Evolutionary conservation across 2,797 vertebrate genomes (phyloP), one percentile per base, ranked within the genome.

Genomic region (Harpagifer antarcticus): DNA sequence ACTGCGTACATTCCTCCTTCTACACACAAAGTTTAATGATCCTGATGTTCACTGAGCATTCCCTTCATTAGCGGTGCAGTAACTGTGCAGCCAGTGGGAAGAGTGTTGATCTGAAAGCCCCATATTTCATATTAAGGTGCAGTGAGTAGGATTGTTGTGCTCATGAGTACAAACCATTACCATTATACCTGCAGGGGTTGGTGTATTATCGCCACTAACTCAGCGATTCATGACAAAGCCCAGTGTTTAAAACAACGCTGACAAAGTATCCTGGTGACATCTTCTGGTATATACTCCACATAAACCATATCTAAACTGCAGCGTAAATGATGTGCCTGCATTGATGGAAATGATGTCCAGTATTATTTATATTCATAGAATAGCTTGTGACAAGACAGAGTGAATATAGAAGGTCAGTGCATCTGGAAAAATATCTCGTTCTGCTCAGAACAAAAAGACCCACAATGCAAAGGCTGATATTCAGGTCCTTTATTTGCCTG

Each of bases 31-130:
- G 48, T 78, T 62, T 86, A 86, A 89, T 78, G 84, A 84, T 72
- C 66, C 68, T 9, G 45, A 59, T 53, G 81, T 73, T 86, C 66
- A 58, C 71, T 27, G 5, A 76, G 66, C 4, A 13, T 42, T 60
- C 47, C 57, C 70, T 71, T 86, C 84, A 84, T 86, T 84, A 86
- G 75, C 76, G 27, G 9, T 66, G 81, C 72, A 68, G 73, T 74
- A 76, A 68, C 8, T 9, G 54, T 49, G 64, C 71, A 77, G 78
- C 78, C 68, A 45, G 43, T 68, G 73, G 78, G 74, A 71, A 72
- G 77, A 52, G 31, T 13, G 54, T 66, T 40, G 64, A 60, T 72
- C 66, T 54, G 47, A 56, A 61, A 63, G 58, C 68, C 48, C 50
- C 66, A 68, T 77, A n/a, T 15, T 59, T 84, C 70, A 68, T 63